A percentile compares a stretch with the other conserved stretches of the same genome.
Conservation (phyloP, 2,113 vertebrate genomes). For the Condylura cristata region DNA sequence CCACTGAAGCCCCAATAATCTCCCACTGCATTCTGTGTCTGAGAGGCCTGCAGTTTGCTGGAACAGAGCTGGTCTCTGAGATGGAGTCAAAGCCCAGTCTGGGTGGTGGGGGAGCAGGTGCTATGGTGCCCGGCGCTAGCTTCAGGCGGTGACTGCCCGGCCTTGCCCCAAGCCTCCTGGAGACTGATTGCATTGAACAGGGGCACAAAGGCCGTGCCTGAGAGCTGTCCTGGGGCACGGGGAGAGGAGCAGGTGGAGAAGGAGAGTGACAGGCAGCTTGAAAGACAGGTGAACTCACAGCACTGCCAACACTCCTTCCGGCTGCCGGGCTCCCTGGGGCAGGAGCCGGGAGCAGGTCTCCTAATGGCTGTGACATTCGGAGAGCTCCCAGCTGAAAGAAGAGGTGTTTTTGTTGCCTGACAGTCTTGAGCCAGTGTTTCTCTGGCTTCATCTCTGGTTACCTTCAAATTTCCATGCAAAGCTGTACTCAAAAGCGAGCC, state of each 20-base stretch:
- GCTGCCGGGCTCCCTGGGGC: background rate
- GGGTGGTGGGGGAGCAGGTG: fast-evolving
- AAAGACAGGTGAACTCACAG: background rate
- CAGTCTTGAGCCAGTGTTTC: background rate
- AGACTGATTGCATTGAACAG: background rate
- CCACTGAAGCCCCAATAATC: too few species aligned
- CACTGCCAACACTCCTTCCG: fast-evolving
- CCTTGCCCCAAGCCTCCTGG: background rate
- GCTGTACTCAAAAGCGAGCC: background rate
- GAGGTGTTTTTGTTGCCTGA: background rate
- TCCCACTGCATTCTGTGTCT: background rate
- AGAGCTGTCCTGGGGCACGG: background rate
- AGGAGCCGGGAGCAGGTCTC: background rate
- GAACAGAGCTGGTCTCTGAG: background rate
- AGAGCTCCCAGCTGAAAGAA: background rate
- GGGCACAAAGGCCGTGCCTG: background rate
- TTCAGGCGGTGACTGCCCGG: background rate
- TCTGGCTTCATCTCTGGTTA: background rate
- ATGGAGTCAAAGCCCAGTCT: background rate
- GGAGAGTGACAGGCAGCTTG: background rate
- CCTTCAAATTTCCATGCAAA: background rate
- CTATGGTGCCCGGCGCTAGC: background rate
- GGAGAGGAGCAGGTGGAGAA: background rate
- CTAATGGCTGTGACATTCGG: background rate
- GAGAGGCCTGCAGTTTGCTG: background rate